Evolutionary conservation across 2,113 vertebrate genomes (phyloP).

Genomic region (Crotalus horridus): DNA sequence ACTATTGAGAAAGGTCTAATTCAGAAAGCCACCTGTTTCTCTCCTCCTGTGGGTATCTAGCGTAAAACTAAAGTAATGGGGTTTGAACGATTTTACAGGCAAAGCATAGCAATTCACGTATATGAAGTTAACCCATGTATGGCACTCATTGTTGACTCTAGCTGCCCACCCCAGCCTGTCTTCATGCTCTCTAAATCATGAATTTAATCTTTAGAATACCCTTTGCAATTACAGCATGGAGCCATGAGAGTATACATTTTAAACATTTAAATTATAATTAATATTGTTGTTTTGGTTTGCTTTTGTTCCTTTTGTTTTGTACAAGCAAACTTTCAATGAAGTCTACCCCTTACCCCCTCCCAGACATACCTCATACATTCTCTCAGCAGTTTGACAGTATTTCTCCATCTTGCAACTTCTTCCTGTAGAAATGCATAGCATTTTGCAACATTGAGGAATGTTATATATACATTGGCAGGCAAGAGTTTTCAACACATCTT

Average conservation of each 20-base stretch:
- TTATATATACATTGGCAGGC: neutral
- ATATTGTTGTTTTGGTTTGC: neutral
- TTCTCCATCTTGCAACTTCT: neutral
- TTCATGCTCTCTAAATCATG: neutral
- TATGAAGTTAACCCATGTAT: neutral
- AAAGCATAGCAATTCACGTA: neutral
- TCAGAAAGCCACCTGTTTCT: neutral
- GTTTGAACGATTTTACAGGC: neutral
- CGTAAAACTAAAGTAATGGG: neutral
- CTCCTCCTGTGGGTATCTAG: neutral
- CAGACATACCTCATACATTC: neutral
- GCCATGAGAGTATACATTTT: neutral
- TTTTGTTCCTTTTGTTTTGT: neutral
- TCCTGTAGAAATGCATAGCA: neutral
- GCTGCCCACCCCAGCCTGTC: neutral
- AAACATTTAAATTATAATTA: neutral
- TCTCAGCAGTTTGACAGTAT: neutral
- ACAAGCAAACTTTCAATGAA: neutral
- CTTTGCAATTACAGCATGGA: neutral
- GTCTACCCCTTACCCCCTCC: neutral
- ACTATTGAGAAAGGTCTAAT: neutral
- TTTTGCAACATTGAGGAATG: neutral
- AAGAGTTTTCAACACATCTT: neutral
- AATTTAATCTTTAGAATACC: neutral
- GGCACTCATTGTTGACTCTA: neutral